These are phyloP conservation scores for Pseudonaja textilis DNA, from an alignment of 2,113 vertebrate species.

Conservation along the genomic window DNA sequence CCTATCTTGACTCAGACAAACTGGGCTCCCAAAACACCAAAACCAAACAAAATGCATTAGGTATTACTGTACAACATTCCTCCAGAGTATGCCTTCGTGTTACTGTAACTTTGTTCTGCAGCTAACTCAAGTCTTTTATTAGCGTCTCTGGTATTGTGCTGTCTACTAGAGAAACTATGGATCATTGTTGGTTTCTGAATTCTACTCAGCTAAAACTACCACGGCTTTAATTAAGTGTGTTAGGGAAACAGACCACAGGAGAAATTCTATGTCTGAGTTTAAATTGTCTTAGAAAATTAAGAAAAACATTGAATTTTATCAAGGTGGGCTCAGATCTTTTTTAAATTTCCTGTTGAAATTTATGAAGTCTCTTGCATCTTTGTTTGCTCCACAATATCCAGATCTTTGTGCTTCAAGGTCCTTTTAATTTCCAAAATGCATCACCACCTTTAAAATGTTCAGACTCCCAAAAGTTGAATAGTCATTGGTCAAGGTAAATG, in stretches of 20 bases:
- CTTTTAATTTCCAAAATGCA: neutral
- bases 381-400: neutral
- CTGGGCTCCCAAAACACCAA: neutral
- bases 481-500: neutral
- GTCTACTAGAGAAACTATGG: too few relatives aligned
- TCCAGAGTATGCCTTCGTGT: neutral
- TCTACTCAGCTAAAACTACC: neutral
- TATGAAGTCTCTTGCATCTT: neutral
- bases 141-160: too few relatives aligned
- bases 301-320: neutral
- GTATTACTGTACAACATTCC: neutral
- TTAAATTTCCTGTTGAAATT: neutral
- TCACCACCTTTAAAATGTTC: neutral
- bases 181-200: neutral
- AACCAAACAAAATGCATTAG: neutral
- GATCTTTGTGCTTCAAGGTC: neutral
- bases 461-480: neutral
- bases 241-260: too few relatives aligned
- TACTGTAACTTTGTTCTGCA: neutral
- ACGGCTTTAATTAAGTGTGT: neutral
- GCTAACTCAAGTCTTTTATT: neutral
- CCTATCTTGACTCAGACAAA: neutral
- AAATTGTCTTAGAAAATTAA: neutral
- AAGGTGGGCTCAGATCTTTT: neutral
- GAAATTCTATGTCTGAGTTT: too few relatives aligned